These are phyloP conservation scores for Hypsibius dujardini DNA, from an alignment of 1,140 invertebrate species.

Conservation along the genomic window DNA sequence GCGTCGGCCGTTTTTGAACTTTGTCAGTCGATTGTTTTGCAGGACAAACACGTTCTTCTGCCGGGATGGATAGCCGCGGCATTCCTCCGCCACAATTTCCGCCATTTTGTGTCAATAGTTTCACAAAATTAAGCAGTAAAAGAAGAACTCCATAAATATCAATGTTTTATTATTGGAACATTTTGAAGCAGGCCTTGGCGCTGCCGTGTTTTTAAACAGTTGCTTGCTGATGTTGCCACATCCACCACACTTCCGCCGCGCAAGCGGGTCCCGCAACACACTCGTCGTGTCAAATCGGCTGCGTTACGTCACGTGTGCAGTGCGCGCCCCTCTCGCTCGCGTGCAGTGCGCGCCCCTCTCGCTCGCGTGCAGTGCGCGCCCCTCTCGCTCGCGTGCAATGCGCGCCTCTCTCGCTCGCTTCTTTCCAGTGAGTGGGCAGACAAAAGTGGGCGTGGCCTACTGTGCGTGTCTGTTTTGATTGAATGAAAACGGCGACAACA, in stretches of 20 bases:
- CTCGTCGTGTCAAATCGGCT: too few relatives aligned
- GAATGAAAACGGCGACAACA: too few relatives aligned
- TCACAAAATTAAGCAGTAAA: background rate
- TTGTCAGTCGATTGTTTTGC: background rate
- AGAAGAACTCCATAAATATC: background rate
- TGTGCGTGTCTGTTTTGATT: too few relatives aligned
- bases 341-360: too few relatives aligned
- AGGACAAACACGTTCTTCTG: background rate
- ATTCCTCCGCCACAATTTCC: conserved; percentile 1
- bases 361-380: too few relatives aligned
- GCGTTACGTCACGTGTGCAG: too few relatives aligned
- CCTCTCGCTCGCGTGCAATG: too few relatives aligned
- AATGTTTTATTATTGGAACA: background rate
- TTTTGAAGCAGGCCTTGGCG: background rate
- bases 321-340: too few relatives aligned
- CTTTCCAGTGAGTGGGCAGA: too few relatives aligned
- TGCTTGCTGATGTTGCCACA: background rate
- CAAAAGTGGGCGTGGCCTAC: too few relatives aligned
- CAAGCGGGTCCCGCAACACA: background rate
- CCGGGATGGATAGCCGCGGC: background rate
- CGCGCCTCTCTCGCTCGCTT: too few relatives aligned
- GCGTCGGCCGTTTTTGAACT: background rate
- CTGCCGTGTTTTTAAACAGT: background rate
- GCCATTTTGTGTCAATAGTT: background rate
- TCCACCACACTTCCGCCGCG: background rate